A percentile compares a stretch with the other conserved stretches of the same genome.
phyloP scores from a whole-genome alignment of 2,888 invertebrate genomes.

The Drosophila kambysellisi region DNA sequence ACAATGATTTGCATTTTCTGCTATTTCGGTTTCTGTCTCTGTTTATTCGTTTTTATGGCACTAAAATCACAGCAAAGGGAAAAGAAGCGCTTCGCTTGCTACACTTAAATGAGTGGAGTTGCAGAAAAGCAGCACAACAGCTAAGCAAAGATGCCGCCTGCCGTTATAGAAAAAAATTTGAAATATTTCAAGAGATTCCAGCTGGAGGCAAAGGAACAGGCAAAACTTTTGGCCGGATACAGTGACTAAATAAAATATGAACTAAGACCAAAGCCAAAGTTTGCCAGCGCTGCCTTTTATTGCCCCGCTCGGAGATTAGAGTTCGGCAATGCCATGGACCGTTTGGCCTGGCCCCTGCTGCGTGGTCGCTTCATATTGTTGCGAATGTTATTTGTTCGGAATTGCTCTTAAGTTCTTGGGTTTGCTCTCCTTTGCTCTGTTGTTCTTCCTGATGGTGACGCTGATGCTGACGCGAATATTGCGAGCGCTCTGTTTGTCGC shows the following conservation, averaged over 20 bases:
- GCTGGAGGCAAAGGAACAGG: conserved; percentile 32
- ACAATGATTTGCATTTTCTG: conserved; percentile 79
- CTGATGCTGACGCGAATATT: conserved; percentile 24
- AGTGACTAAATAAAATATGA: conserved; percentile 75
- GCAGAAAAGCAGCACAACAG: conserved; percentile 28
- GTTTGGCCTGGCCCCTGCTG: conserved; percentile 14
- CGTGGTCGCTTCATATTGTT: conserved; percentile 55
- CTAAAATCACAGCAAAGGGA: conserved; percentile 57
- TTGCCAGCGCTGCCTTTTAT: conserved; percentile 73
- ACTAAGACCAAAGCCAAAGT: conserved; percentile 72
- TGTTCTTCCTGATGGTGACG: conserved; percentile 16
- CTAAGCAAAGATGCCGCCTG: conserved; percentile 37
- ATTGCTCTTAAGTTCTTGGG: conserved; percentile 71
- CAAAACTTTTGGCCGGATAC: conserved; percentile 56
- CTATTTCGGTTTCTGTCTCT: conserved; percentile 56
- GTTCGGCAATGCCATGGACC: conserved; percentile 26
- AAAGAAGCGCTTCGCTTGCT: conserved; percentile 21
- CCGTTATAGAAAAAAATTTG: conserved; percentile 67
- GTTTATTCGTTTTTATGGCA: conserved; percentile 71
- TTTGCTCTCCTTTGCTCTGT: conserved; percentile 38
- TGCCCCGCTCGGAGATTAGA: conserved; percentile 68
- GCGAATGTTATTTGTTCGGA: conserved; percentile 63
- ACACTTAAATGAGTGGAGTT: conserved; percentile 45
- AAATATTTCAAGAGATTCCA: conserved; percentile 50
- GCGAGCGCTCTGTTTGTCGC: conserved; percentile 30